Conservation (phyloP, 2,888 invertebrate genomes). For the Diarsia dahlii region DNA sequence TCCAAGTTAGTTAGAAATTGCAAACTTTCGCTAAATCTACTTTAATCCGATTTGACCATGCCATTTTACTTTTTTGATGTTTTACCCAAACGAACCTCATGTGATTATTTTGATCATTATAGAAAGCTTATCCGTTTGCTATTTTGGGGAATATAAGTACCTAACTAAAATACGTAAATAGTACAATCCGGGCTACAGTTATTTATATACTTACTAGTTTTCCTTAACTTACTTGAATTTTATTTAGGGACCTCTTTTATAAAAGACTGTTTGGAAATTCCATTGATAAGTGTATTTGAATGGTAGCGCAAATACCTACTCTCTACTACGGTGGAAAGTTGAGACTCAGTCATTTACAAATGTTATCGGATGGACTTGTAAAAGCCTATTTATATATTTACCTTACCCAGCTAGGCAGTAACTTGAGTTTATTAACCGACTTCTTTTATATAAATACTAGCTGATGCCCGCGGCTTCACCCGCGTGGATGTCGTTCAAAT, state of each 20-base stretch:
- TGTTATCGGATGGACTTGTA: conserved; percentile 7
- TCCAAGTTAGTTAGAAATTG: conserved; percentile 50
- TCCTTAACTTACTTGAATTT: neutral
- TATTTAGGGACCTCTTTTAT: conserved; percentile 1
- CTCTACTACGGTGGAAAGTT: neutral
- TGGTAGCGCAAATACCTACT: conserved; percentile 3
- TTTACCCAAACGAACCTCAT: neutral
- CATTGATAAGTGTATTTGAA: conserved; percentile 4
- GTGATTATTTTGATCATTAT: conserved; percentile 1
- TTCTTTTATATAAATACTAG: neutral
- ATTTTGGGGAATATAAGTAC: neutral
- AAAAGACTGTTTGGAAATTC: conserved; percentile 1
- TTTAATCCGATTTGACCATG: conserved; percentile 30
- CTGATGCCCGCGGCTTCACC: too few relatives aligned
- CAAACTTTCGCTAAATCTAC: conserved; percentile 29
- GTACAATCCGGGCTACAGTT: neutral
- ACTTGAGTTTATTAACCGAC: neutral
- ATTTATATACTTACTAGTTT: neutral
- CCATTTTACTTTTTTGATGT: conserved; percentile 17
- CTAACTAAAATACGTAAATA: neutral
- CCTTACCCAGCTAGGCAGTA: neutral
- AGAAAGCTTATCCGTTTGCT: neutral
- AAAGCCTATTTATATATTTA: conserved; percentile 18
- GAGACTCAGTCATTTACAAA: neutral
- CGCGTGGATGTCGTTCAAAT: too few relatives aligned